Percentiles rank a stretch among this genome's conserved stretches.
Conservation (phyloP, 1,140 invertebrate genomes). For the Drosophila miranda region DNA sequence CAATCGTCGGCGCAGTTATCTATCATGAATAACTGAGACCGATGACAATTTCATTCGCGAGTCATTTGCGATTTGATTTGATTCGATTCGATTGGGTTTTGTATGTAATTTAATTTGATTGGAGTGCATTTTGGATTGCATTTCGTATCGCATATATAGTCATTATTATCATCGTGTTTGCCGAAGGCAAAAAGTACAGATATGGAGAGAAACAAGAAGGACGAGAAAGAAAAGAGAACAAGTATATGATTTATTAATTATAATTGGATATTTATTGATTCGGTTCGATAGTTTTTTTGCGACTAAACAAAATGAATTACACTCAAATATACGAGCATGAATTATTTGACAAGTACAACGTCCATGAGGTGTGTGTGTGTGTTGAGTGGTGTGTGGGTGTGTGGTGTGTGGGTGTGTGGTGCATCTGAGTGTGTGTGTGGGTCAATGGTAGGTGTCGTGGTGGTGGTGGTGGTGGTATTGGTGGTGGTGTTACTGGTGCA, state of each 20-base stretch:
- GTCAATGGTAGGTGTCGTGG: constrained; percentile 13
- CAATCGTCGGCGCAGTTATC: constrained; percentile 99
- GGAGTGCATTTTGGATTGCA: neutral
- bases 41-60: constrained; percentile 5
- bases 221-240: constrained; percentile 34
- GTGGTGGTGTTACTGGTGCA: no score
- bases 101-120: neutral
- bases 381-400: constrained; percentile 6
- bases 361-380: constrained; percentile 54
- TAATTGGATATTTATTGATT: constrained; percentile 76
- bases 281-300: constrained; percentile 54
- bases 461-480: constrained; percentile 7
- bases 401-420: constrained; percentile 28
- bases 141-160: neutral
- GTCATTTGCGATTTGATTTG: constrained; percentile 3
- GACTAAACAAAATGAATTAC: constrained; percentile 80
- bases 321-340: constrained; percentile 79
- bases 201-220: constrained; percentile 2
- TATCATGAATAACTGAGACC: constrained; percentile 96
- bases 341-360: constrained; percentile 79
- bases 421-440: constrained; percentile 17
- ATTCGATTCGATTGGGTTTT: constrained; percentile 6
- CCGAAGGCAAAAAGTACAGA: constrained; percentile 6
- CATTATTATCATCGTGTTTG: neutral
- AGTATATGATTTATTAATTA: constrained; percentile 73